Evolutionary conservation across 2,888 invertebrate genomes (phyloP).

Genomic region (Eupithecia pulchellata): DNA sequence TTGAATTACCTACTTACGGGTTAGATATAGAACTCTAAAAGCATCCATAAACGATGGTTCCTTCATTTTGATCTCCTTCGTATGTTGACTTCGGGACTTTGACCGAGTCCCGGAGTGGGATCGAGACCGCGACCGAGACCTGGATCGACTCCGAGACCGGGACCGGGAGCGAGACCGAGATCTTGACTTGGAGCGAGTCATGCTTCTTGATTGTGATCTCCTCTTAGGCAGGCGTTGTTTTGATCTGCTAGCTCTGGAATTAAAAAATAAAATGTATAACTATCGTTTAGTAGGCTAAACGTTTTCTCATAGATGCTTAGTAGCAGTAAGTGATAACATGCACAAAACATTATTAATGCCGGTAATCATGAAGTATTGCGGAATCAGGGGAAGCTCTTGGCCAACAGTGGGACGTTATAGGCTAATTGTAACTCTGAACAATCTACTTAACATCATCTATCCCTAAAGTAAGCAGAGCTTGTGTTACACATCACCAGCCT

Average conservation of each 20-base stretch:
- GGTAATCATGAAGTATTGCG: too few species aligned
- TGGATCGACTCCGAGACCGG: conserved; percentile 49
- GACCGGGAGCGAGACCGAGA: conserved; percentile 50
- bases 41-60: conserved; percentile 74
- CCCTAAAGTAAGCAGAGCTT: too few species aligned
- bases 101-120: conserved; percentile 48
- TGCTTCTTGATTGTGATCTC: conserved; percentile 52
- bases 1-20: conserved; percentile 58
- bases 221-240: conserved; percentile 56
- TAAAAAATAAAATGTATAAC: too few species aligned
- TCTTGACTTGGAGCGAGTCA: conserved; percentile 51
- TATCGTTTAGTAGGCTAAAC: too few species aligned
- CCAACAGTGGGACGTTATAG: too few species aligned
- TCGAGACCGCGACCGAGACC: conserved; percentile 47
- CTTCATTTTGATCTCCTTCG: conserved; percentile 56
- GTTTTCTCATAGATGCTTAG: too few species aligned
- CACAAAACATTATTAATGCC: too few species aligned
- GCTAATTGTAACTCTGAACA: too few species aligned
- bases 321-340: too few species aligned
- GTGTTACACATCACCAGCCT: too few species aligned
- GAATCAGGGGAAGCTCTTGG: too few species aligned
- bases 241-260: conserved; percentile 59
- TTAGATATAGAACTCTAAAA: conserved; percentile 74
- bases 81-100: conserved; percentile 48
- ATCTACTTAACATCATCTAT: too few species aligned